These are phyloP conservation scores for Eudasyphora cyanicolor DNA, from an alignment of 2,888 invertebrate genomes.

Conservation along the genomic window DNA sequence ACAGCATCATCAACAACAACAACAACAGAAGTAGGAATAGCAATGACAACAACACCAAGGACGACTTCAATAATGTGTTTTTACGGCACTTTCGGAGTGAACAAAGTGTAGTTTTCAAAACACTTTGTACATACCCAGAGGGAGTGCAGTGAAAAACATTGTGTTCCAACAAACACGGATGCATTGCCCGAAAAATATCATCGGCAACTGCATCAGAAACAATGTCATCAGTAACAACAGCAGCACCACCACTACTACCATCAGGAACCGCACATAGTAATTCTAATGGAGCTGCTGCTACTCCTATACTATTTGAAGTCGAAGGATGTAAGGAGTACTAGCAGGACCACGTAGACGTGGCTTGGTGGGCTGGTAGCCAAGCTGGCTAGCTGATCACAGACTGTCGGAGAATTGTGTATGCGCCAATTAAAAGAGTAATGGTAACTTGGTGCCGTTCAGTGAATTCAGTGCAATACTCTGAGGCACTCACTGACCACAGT, in stretches of 20 bases:
- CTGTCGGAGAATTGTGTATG: constrained; percentile 15
- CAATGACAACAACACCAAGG: not conserved
- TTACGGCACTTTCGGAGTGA: constrained; percentile 36
- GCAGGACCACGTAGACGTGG: constrained; percentile 14
- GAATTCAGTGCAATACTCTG: constrained; percentile 47
- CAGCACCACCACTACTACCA: not conserved
- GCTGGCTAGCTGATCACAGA: constrained; percentile 34
- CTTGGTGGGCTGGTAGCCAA: constrained; percentile 6
- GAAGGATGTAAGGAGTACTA: too few relatives aligned
- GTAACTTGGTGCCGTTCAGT: constrained; percentile 42
- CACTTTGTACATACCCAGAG: constrained; percentile 60
- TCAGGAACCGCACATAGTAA: not conserved
- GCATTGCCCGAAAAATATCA: constrained; percentile 52
- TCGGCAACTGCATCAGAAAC: not conserved
- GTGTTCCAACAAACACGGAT: constrained; percentile 47
- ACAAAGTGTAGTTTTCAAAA: constrained; percentile 61
- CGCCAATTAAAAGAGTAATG: constrained; percentile 47
- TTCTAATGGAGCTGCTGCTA: not conserved
- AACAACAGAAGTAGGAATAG: too few relatives aligned
- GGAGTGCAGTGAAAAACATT: constrained; percentile 63
- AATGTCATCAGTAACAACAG: not conserved
- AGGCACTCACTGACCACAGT: not conserved
- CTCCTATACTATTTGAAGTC: too few relatives aligned
- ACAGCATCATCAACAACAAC: too few relatives aligned
- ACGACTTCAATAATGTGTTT: constrained; percentile 28